Evolutionary conservation across 1,140 invertebrate species (phyloP).

Genomic region (Brevipalpus yothersi): DNA sequence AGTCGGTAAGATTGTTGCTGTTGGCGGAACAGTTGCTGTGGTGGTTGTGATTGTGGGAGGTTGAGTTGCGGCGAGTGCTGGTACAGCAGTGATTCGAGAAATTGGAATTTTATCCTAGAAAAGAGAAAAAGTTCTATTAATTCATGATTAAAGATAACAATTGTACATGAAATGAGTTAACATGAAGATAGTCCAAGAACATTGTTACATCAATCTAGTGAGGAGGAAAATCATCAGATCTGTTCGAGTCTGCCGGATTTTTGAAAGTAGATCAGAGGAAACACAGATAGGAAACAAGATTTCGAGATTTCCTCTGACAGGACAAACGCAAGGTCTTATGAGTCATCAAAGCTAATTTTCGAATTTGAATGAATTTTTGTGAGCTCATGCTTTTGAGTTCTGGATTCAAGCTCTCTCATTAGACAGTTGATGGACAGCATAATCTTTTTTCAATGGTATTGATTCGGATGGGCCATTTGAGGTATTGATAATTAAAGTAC

Average conservation of each 20-base stretch:
- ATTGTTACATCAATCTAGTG: background rate
- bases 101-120: constrained; percentile 2
- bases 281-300: no score
- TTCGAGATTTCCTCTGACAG: no score
- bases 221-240: background rate
- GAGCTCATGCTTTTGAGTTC: no score
- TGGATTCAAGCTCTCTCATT: no score
- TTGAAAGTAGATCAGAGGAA: no score
- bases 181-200: background rate
- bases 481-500: background rate
- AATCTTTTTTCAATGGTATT: no score
- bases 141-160: background rate
- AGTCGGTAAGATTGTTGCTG: background rate
- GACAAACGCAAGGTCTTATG: no score
- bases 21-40: background rate
- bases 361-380: no score
- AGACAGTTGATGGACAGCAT: no score
- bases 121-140: background rate
- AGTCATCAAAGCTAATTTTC: no score
- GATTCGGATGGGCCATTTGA: no score
- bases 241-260: no score
- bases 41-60: background rate
- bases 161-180: background rate
- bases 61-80: background rate
- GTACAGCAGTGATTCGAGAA: background rate